A percentile compares a stretch with the other conserved stretches of the same genome.
These are phyloP conservation scores for Axis porcinus DNA, from an alignment of 2,113 vertebrate species.

Conservation along the genomic window DNA sequence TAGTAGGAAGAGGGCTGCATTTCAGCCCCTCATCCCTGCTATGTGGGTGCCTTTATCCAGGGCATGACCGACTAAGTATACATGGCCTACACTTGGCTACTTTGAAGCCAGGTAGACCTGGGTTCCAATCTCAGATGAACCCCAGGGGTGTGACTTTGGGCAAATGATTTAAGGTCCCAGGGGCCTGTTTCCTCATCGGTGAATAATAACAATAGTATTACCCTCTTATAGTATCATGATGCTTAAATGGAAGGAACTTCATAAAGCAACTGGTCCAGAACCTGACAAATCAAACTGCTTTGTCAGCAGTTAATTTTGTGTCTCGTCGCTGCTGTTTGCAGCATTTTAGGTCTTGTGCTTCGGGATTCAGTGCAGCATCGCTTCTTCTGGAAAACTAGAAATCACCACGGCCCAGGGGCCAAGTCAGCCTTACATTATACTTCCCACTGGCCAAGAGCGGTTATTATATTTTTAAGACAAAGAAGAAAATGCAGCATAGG, in stretches of 20 bases:
- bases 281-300: background rate
- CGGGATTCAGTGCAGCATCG: background rate
- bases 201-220: background rate
- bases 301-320: background rate
- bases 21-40: background rate
- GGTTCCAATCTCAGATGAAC: background rate
- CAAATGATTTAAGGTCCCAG: background rate
- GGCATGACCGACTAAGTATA: background rate
- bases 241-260: background rate
- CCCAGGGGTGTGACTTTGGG: background rate
- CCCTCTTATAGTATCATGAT: background rate
- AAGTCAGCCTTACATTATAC: background rate
- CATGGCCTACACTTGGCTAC: background rate
- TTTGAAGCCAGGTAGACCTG: background rate
- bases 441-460: background rate
- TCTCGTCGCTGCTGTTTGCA: background rate
- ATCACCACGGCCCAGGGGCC: too few species aligned
- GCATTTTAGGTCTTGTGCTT: background rate
- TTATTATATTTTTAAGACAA: background rate
- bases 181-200: background rate
- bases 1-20: background rate
- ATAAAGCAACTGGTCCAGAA: background rate
- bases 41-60: background rate
- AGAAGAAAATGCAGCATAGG: background rate
- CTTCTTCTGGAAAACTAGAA: background rate